Conservation (phyloP, 2,113 vertebrate genomes). For the Artemisiospiza belli region DNA sequence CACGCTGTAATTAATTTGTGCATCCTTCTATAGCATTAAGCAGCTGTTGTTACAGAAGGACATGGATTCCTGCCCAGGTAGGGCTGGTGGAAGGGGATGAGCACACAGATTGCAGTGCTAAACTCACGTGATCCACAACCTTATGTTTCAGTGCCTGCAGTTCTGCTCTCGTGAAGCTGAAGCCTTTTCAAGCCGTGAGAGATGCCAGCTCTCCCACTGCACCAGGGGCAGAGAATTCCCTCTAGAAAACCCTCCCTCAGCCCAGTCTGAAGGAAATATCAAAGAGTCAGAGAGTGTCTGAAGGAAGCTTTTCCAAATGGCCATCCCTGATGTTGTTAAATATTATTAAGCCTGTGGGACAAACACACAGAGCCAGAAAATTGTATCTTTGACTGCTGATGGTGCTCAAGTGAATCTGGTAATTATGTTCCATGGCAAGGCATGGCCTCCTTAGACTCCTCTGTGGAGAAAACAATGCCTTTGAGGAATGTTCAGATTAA, state of each 20-base stretch:
- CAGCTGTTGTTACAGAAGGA: constrained; percentile 59
- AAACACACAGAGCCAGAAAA: neutral
- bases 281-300: neutral
- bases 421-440: neutral
- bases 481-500: neutral
- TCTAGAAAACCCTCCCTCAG: neutral
- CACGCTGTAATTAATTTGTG: constrained; percentile 36
- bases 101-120: neutral
- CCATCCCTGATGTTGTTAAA: neutral
- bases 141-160: neutral
- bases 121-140: neutral
- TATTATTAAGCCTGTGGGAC: neutral
- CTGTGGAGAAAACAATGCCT: neutral
- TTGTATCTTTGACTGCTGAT: neutral
- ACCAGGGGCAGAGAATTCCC: neutral
- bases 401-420: neutral
- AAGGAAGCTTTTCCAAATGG: neutral
- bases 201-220: neutral
- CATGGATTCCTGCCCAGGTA: constrained; percentile 63
- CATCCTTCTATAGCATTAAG: constrained; percentile 42
- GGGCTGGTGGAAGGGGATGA: neutral
- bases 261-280: fast-evolving
- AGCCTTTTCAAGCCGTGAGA: constrained; percentile 5
- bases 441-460: neutral
- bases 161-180: neutral